These are phyloP conservation scores for Sorex fumeus DNA, from an alignment of 2,113 vertebrate genomes.

Conservation along the genomic window DNA sequence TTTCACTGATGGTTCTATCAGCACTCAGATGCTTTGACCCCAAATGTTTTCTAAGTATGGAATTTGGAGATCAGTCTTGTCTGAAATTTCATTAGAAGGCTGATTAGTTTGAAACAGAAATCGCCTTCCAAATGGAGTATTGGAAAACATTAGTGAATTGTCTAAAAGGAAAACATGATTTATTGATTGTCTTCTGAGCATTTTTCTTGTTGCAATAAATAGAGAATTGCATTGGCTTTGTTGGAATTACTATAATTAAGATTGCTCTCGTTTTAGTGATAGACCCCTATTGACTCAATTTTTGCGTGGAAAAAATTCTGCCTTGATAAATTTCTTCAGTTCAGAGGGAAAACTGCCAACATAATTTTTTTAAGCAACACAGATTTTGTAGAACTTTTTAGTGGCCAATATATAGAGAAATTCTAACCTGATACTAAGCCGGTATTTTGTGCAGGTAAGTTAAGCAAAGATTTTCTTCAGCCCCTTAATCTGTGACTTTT, in stretches of 20 bases:
- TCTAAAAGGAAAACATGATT: slow-evolving; percentile 68
- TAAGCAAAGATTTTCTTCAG: not conserved
- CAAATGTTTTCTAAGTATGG: not conserved
- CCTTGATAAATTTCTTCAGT: not conserved
- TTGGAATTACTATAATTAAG: slow-evolving; percentile 67
- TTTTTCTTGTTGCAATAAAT: slow-evolving; percentile 60
- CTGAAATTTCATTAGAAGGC: slow-evolving; percentile 53
- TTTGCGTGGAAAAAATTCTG: slow-evolving; percentile 35
- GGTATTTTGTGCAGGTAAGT: slow-evolving; percentile 46
- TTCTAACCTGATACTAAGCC: not conserved
- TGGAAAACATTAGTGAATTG: slow-evolving; percentile 50
- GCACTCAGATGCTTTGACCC: not conserved
- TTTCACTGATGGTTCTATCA: not conserved
- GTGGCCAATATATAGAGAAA: not conserved
- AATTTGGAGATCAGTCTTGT: slow-evolving; percentile 25
- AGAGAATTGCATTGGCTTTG: not conserved
- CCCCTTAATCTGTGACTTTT: not conserved
- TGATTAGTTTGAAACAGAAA: slow-evolving; percentile 54
- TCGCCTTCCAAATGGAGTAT: slow-evolving; percentile 11
- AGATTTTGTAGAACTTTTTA: not conserved
- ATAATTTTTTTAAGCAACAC: not conserved
- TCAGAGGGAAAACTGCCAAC: not conserved
- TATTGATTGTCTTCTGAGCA: slow-evolving; percentile 59
- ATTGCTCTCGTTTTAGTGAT: slow-evolving; percentile 47
- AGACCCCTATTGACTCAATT: slow-evolving; percentile 8